Percentiles rank a stretch among this genome's conserved stretches.
Conservation (phyloP, 2,888 invertebrate species). For the Xanthorhoe designata region DNA sequence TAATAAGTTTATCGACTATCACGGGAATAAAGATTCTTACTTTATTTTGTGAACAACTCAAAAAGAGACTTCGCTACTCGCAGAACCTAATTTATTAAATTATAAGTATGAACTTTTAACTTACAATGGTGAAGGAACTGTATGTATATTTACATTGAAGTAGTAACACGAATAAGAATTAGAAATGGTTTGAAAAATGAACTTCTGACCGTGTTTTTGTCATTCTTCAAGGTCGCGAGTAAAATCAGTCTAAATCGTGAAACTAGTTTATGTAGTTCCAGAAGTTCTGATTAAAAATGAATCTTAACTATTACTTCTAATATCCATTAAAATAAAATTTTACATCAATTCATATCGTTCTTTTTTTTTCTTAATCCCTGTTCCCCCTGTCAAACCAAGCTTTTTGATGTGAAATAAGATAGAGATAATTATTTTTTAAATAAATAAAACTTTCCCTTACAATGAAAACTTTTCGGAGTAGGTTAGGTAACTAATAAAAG, state of each 20-base stretch:
- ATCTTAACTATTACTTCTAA: no score
- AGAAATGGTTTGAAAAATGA: background rate
- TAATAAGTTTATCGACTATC: conserved; percentile 73
- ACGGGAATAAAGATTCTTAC: conserved; percentile 53
- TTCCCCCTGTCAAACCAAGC: no score
- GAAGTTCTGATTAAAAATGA: no score
- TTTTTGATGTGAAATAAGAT: background rate
- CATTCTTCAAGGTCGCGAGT: no score
- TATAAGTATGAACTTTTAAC: conserved; percentile 1
- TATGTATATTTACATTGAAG: background rate
- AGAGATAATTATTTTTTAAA: background rate
- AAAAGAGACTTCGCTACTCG: conserved; percentile 11
- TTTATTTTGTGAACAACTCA: conserved; percentile 40
- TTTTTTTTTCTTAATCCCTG: no score
- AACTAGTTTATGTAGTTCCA: no score
- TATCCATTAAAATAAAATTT: no score
- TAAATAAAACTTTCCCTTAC: background rate
- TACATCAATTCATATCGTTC: no score
- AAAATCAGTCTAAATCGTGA: no score
- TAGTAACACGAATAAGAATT: background rate
- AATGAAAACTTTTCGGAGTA: background rate
- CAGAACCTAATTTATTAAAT: conserved; percentile 20
- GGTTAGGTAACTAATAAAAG: conserved; percentile 22
- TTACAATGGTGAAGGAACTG: background rate
- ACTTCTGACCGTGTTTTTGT: no score